phyloP scores from a whole-genome alignment of 1,140 invertebrate species.

The Sesamia nonagrioides region DNA sequence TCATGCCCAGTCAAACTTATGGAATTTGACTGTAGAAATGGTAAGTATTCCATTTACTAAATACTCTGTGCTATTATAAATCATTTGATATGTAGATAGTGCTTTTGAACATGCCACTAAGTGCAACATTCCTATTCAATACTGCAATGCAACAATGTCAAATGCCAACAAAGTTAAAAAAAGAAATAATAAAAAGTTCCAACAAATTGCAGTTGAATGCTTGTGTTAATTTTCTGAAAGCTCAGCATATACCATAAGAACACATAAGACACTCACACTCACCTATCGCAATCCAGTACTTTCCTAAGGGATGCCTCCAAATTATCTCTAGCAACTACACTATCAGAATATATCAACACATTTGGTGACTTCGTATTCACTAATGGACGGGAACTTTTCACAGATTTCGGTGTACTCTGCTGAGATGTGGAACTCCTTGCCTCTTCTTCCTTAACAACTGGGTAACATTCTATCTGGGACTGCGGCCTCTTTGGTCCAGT shows the following conservation, averaged over 20 bases:
- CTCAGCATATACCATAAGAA: slow-evolving; percentile 17
- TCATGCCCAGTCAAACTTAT: not conserved
- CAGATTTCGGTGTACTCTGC: slow-evolving; percentile 75
- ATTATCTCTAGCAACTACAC: slow-evolving; percentile 90
- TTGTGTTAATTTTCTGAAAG: not conserved
- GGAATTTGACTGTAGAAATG: not conserved
- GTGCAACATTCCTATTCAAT: not conserved
- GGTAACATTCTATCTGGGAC: slow-evolving; percentile 61
- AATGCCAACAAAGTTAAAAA: not conserved
- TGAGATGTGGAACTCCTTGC: slow-evolving; percentile 64
- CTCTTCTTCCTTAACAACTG: slow-evolving; percentile 64
- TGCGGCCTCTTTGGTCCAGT: slow-evolving; percentile 72
- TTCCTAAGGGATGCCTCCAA: slow-evolving; percentile 90
- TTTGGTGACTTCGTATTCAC: slow-evolving; percentile 92
- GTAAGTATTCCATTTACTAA: not conserved
- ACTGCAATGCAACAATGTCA: not conserved
- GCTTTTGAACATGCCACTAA: not conserved
- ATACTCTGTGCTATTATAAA: not conserved
- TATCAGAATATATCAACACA: slow-evolving; percentile 94
- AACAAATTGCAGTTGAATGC: not conserved
- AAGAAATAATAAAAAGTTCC: not conserved
- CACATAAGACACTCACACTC: slow-evolving; percentile 84
- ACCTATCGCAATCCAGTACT: slow-evolving; percentile 92
- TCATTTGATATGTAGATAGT: not conserved
- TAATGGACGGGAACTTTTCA: slow-evolving; percentile 84